Evolutionary conservation across 2,888 invertebrate genomes (phyloP).

Genomic region (Schizotus pectinicornis): DNA sequence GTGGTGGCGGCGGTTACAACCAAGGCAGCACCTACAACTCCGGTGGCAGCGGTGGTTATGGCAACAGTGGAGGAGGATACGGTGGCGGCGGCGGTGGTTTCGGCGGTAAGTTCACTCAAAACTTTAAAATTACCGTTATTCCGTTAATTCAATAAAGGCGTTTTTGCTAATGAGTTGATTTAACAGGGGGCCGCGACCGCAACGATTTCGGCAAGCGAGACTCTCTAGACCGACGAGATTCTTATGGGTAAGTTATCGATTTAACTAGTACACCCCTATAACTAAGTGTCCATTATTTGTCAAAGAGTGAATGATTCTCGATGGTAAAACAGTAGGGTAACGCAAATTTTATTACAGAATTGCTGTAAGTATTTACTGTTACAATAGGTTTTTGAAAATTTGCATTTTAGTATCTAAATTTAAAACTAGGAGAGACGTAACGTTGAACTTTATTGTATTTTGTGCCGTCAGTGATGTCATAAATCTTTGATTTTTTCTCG

Average conservation of each 20-base stretch:
- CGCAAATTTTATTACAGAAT: background rate
- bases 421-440: too few relatives aligned
- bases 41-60: conserved; percentile 56
- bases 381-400: background rate
- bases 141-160: too few relatives aligned
- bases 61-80: conserved; percentile 42
- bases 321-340: conserved; percentile 3
- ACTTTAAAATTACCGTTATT: too few relatives aligned
- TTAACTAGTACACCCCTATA: too few relatives aligned
- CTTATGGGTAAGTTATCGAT: conserved; percentile 64
- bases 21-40: conserved; percentile 43
- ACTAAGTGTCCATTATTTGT: too few relatives aligned
- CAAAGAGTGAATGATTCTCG: too few relatives aligned
- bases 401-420: too few relatives aligned
- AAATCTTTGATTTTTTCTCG: too few relatives aligned
- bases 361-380: background rate
- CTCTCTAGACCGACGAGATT: conserved; percentile 63
- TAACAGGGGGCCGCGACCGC: conserved; percentile 59
- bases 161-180: background rate
- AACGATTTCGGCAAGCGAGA: conserved; percentile 62
- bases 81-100: conserved; percentile 56
- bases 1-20: conserved; percentile 56
- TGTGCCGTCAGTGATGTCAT: too few relatives aligned
- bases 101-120: too few relatives aligned
- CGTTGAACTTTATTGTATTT: too few relatives aligned